Evolutionary conservation across 2,113 vertebrate species (phyloP).

Genomic region (Cyphomyrus plagiostoma): DNA sequence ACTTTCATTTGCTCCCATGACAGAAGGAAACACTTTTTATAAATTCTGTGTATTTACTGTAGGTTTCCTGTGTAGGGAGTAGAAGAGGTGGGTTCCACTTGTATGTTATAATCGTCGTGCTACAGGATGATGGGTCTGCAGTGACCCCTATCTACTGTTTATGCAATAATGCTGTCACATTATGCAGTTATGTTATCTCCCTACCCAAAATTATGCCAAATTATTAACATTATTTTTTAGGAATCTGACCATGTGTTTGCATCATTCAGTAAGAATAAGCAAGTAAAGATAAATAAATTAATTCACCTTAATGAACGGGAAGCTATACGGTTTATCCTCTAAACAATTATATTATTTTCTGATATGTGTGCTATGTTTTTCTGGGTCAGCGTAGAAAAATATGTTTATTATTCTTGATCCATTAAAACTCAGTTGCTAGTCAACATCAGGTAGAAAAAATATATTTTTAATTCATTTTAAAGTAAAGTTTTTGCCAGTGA

Average conservation of each 20-base stretch:
- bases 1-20: slow-evolving; percentile 35
- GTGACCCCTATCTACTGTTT: background rate
- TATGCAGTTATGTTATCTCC: background rate
- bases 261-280: background rate
- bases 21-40: slow-evolving; percentile 15
- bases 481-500: background rate
- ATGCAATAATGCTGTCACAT: slow-evolving; percentile 6
- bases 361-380: background rate
- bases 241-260: background rate
- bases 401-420: background rate
- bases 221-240: background rate
- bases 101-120: slow-evolving; percentile 12
- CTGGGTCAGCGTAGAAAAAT: background rate
- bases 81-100: slow-evolving; percentile 22
- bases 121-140: background rate
- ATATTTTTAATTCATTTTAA: background rate
- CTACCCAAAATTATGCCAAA: background rate
- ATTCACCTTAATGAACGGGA: background rate
- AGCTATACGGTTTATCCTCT: background rate
- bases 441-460: background rate
- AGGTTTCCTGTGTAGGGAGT: slow-evolving; percentile 7
- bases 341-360: background rate
- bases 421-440: background rate
- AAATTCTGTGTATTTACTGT: background rate
- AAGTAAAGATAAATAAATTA: background rate